Conservation (phyloP, 2,113 vertebrate genomes). For the Anolis sagrei region DNA sequence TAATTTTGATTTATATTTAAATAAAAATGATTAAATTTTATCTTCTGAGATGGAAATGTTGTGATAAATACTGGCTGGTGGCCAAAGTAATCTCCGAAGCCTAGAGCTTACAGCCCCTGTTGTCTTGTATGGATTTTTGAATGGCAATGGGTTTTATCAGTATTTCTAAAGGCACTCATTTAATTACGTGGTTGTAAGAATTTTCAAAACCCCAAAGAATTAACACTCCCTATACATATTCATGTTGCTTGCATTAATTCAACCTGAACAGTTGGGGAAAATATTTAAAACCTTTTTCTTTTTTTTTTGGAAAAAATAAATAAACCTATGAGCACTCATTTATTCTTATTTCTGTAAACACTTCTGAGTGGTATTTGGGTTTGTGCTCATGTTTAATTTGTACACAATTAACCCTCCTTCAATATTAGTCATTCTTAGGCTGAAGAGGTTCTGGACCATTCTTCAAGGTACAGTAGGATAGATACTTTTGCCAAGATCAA, state of each 20-base stretch:
- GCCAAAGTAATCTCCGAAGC: constrained; percentile 86
- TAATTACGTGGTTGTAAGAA: constrained; percentile 87
- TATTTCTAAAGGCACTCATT: constrained; percentile 88
- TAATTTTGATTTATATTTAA: constrained; percentile 87
- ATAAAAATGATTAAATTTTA: constrained; percentile 89
- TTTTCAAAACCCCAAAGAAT: constrained; percentile 87
- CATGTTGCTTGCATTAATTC: constrained; percentile 82
- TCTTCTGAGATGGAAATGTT: constrained; percentile 85
- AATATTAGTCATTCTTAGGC: constrained; percentile 10
- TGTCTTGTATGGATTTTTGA: constrained; percentile 85
- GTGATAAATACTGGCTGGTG: constrained; percentile 84
- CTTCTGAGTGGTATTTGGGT: constrained; percentile 51
- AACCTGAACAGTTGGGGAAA: constrained; percentile 77
- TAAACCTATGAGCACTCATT: constrained; percentile 62
- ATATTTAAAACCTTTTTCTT: constrained; percentile 73
- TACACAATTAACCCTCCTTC: constrained; percentile 51
- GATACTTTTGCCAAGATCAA: too few species aligned
- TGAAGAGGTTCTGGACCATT: background rate
- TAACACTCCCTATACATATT: constrained; percentile 83
- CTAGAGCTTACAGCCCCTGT: constrained; percentile 80
- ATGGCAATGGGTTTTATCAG: constrained; percentile 85
- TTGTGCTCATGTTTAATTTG: constrained; percentile 60
- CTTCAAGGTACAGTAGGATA: too few species aligned
- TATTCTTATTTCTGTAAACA: constrained; percentile 76
- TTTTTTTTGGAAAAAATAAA: constrained; percentile 65